A percentile compares a stretch with the other conserved stretches of the same genome.
phyloP scores from a whole-genome alignment of 2,888 invertebrate genomes.

The Ecliptopera silaceata region DNA sequence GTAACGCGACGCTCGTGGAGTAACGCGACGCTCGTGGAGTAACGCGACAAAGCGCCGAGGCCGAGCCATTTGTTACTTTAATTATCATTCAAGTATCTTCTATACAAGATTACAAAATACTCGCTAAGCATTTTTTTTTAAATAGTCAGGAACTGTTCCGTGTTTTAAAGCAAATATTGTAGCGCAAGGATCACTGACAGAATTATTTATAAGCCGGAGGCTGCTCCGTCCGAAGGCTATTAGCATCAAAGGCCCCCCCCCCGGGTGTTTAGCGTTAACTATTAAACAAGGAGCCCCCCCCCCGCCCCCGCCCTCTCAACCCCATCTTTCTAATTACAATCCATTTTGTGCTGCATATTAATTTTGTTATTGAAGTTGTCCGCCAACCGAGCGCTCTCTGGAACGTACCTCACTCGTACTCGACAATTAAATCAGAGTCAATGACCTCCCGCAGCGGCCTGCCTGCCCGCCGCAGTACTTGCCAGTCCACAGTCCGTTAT shows the following conservation, averaged over 20 bases:
- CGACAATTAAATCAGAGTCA: conserved; percentile 8
- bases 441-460: not conserved
- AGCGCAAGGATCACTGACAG: not conserved
- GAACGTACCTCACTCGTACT: not conserved
- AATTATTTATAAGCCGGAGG: conserved; percentile 19
- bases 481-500: no score
- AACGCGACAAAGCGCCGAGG: no score
- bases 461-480: not conserved
- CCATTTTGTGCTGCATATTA: conserved; percentile 18
- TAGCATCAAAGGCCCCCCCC: conserved; percentile 21
- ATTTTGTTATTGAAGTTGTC: conserved; percentile 11
- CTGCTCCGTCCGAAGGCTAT: conserved; percentile 5
- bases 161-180: not conserved
- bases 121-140: no score
- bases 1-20: no score
- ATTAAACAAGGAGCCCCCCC: conserved; percentile 12
- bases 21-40: no score
- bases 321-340: conserved; percentile 17
- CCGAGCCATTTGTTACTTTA: no score
- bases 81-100: no score
- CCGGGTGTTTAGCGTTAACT: conserved; percentile 21
- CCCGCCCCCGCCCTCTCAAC: not conserved
- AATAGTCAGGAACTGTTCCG: no score
- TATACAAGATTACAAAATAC: no score
- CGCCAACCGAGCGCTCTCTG: no score